A percentile compares a stretch with the other conserved stretches of the same genome.
Evolutionary conservation across 1,140 invertebrate species (phyloP).

Genomic region (Euura lappo): DNA sequence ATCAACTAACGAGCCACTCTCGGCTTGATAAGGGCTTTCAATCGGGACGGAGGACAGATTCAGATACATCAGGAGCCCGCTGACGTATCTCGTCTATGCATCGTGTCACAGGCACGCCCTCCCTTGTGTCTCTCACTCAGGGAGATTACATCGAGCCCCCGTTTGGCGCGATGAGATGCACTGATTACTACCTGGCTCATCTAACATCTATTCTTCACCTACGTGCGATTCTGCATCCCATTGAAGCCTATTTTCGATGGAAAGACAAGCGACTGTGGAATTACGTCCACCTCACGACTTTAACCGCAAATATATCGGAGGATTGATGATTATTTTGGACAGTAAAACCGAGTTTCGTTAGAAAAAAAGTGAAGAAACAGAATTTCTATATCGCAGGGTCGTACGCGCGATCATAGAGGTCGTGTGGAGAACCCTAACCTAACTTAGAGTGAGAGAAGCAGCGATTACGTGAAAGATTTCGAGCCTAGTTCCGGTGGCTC

Average conservation of each 20-base stretch:
- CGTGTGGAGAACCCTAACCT: not conserved
- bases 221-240: too few species aligned
- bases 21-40: not conserved
- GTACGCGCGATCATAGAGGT: not conserved
- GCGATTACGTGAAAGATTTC: not conserved
- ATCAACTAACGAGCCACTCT: not conserved
- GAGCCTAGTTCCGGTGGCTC: not conserved
- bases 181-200: not conserved
- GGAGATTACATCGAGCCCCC: not conserved
- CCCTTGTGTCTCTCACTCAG: constrained; percentile 18
- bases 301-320: not conserved
- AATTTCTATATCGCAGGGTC: not conserved
- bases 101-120: constrained; percentile 52
- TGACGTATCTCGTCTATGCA: constrained; percentile 46
- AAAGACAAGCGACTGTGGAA: too few species aligned
- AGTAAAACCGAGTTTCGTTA: not conserved
- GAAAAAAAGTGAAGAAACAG: not conserved
- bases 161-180: not conserved
- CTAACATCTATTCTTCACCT: not conserved
- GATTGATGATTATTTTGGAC: not conserved
- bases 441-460: not conserved
- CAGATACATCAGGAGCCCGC: constrained; percentile 52
- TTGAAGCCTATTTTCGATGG: too few species aligned
- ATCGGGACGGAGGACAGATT: constrained; percentile 37
- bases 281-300: not conserved